phyloP scores from a whole-genome alignment of 2,113 vertebrate species.

The Heterotilapia buettikoferi region DNA sequence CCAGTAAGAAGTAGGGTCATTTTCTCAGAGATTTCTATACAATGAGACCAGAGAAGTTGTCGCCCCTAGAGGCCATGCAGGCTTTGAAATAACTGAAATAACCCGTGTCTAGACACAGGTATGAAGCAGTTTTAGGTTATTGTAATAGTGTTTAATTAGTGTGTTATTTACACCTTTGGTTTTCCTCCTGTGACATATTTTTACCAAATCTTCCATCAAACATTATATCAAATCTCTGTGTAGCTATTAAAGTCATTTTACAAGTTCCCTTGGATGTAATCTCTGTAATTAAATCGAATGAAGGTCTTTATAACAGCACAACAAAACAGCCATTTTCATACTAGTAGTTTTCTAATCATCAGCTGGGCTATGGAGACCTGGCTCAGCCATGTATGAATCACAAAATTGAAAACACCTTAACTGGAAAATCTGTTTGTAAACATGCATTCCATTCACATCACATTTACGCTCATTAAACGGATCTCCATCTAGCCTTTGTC shows the following conservation, averaged over 20 bases:
- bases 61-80: background rate
- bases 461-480: background rate
- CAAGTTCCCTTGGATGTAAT: background rate
- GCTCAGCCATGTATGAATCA: background rate
- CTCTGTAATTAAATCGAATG: background rate
- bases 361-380: background rate
- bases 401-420: background rate
- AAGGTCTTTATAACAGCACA: background rate
- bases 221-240: background rate
- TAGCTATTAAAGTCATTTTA: background rate
- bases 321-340: background rate
- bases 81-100: background rate
- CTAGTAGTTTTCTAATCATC: background rate
- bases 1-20: background rate
- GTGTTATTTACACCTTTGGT: background rate
- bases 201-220: background rate
- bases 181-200: background rate
- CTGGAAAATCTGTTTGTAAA: background rate
- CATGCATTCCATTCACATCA: background rate
- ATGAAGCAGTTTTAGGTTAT: background rate
- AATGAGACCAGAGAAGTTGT: background rate
- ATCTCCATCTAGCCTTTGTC: background rate
- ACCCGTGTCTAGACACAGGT: rapidly evolving
- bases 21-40: background rate
- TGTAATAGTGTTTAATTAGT: background rate